Percentiles rank a stretch among this genome's conserved stretches.
Conservation (phyloP, 2,888 invertebrate species). For the Eurytoma adleriae region DNA sequence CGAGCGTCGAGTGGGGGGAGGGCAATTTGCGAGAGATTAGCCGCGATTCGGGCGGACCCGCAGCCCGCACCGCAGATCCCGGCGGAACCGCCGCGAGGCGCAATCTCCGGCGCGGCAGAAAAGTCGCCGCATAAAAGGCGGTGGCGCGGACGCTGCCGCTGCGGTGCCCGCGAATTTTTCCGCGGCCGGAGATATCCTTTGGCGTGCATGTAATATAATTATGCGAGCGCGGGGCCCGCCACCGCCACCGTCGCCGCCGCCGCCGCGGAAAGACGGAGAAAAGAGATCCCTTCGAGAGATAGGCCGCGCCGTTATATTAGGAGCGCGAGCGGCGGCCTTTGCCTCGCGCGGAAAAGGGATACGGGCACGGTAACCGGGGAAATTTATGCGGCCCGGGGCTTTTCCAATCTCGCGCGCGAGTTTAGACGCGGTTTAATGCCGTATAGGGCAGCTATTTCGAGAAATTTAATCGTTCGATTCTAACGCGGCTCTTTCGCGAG, state of each 20-base stretch:
- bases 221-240: conserved; percentile 1
- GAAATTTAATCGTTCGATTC: background rate
- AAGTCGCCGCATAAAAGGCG: background rate
- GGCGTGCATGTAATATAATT: conserved; percentile 37
- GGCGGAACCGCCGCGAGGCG: background rate
- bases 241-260: conserved; percentile 9
- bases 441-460: conserved; percentile 1
- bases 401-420: background rate
- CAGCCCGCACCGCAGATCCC: no score
- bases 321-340: background rate
- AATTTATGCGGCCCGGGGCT: background rate
- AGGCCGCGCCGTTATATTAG: conserved; percentile 23
- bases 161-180: conserved; percentile 6
- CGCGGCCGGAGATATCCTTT: conserved; percentile 8
- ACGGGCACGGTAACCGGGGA: background rate
- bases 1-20: background rate
- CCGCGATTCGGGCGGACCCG: background rate
- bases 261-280: conserved; percentile 5
- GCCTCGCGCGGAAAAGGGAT: conserved; percentile 1
- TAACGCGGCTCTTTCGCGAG: no score
- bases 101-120: conserved; percentile 10
- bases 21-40: conserved; percentile 14
- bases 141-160: background rate
- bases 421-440: background rate
- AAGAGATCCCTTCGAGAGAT: conserved; percentile 24